Conservation (phyloP, 1,140 invertebrate genomes). For the Drosophila oshimai region DNA sequence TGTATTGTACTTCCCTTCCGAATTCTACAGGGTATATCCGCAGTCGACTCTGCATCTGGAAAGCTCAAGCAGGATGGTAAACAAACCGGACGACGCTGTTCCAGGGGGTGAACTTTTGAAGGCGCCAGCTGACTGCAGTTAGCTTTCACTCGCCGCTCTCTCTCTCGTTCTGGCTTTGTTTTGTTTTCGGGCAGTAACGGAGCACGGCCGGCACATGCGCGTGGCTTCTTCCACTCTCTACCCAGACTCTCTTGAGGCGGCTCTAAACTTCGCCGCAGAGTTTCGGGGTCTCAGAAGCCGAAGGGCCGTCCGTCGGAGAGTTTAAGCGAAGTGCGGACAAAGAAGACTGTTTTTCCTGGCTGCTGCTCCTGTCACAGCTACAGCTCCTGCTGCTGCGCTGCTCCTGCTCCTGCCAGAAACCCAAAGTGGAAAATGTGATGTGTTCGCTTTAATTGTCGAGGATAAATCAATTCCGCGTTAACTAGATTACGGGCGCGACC, state of each 20-base stretch:
- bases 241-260: conserved; percentile 1
- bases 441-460: conserved; percentile 20
- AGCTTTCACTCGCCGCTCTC: conserved; percentile 47
- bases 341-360: conserved; percentile 26
- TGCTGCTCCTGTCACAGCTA: conserved; percentile 16
- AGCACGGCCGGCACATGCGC: conserved; percentile 55
- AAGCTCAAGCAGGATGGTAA: conserved; percentile 52
- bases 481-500: conserved; percentile 17
- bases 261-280: conserved; percentile 71
- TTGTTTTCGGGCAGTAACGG: conserved; percentile 63
- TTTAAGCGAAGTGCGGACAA: conserved; percentile 32
- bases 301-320: conserved; percentile 61
- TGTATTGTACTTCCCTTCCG: not conserved
- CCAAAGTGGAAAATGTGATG: conserved; percentile 32
- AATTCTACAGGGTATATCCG: not conserved
- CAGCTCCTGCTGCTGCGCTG: not conserved
- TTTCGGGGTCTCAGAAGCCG: conserved; percentile 62
- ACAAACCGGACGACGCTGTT: conserved; percentile 38
- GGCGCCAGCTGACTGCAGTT: conserved; percentile 47
- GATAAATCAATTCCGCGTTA: conserved; percentile 30
- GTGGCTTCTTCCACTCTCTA: conserved; percentile 1
- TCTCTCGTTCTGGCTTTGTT: conserved; percentile 48
- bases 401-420: conserved; percentile 12
- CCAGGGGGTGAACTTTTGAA: conserved; percentile 39
- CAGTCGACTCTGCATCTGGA: not conserved